Evolutionary conservation across 2,888 invertebrate genomes (phyloP).

Genomic region (Diaperis boleti): DNA sequence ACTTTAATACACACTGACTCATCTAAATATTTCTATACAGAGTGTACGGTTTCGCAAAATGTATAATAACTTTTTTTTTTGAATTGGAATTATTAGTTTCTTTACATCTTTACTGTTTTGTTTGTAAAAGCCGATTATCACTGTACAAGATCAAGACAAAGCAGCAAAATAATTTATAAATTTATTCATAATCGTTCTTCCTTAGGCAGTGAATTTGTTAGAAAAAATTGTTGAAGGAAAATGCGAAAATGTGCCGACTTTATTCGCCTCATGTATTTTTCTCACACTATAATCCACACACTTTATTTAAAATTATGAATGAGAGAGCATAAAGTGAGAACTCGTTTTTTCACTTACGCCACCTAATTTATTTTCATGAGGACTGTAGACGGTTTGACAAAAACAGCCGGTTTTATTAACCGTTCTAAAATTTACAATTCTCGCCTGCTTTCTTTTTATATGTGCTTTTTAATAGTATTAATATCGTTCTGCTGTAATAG

Average conservation of each 20-base stretch:
- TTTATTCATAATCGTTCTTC: too few species aligned
- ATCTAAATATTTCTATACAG: too few species aligned
- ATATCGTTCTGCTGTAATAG: slow-evolving; percentile 1
- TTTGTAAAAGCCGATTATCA: too few species aligned
- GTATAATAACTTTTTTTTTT: too few species aligned
- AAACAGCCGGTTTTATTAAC: slow-evolving; percentile 34
- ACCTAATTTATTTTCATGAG: slow-evolving; percentile 43
- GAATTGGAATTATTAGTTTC: too few species aligned
- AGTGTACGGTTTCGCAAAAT: too few species aligned
- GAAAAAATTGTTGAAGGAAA: slow-evolving; percentile 13
- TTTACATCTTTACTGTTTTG: too few species aligned
- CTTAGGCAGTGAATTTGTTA: slow-evolving; percentile 2
- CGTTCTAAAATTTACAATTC: slow-evolving; percentile 31
- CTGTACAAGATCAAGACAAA: too few species aligned
- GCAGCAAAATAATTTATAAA: too few species aligned
- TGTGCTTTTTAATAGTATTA: slow-evolving; percentile 20
- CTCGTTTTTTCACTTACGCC: slow-evolving; percentile 38
- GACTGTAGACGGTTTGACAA: slow-evolving; percentile 28
- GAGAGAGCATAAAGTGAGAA: slow-evolving; percentile 39
- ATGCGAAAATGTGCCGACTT: slow-evolving; percentile 9
- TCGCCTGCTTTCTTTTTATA: slow-evolving; percentile 8
- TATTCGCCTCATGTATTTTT: slow-evolving; percentile 30
- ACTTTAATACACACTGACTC: too few species aligned
- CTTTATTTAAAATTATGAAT: slow-evolving; percentile 40
- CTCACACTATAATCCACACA: slow-evolving; percentile 35